Percentiles rank a stretch among this genome's conserved stretches.
Conservation (phyloP, 2,113 vertebrate species). For the Aphyosemion australe region DNA sequence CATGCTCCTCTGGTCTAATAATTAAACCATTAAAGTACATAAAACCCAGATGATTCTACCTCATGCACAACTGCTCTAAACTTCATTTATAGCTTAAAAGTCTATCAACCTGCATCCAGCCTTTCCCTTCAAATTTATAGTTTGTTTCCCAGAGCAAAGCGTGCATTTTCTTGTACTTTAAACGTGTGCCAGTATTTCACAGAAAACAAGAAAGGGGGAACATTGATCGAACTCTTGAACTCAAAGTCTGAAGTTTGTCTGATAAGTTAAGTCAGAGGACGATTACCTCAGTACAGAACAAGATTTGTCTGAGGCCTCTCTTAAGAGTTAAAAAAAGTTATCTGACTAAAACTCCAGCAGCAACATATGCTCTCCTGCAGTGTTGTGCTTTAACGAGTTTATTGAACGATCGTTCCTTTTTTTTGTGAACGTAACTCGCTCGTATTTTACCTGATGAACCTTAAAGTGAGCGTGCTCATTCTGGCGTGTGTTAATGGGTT, state of each 20-base stretch:
- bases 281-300: not conserved
- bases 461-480: too few relatives aligned
- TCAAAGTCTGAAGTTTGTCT: not conserved
- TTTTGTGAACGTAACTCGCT: too few relatives aligned
- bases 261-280: not conserved
- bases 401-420: too few relatives aligned
- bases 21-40: not conserved
- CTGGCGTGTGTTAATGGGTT: too few relatives aligned
- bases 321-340: too few relatives aligned
- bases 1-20: not conserved
- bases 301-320: too few relatives aligned
- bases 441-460: too few relatives aligned
- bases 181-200: not conserved
- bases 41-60: not conserved
- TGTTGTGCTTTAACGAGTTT: too few relatives aligned
- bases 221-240: not conserved
- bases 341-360: too few relatives aligned
- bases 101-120: not conserved
- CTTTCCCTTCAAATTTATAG: not conserved
- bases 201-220: not conserved
- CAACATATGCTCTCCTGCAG: too few relatives aligned
- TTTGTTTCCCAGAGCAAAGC: not conserved
- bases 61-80: not conserved
- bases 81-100: not conserved
- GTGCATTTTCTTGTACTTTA: not conserved